Base-by-base conservation (phyloP, 2,888 invertebrate genomes). In the Aelia acuminata region DNA sequence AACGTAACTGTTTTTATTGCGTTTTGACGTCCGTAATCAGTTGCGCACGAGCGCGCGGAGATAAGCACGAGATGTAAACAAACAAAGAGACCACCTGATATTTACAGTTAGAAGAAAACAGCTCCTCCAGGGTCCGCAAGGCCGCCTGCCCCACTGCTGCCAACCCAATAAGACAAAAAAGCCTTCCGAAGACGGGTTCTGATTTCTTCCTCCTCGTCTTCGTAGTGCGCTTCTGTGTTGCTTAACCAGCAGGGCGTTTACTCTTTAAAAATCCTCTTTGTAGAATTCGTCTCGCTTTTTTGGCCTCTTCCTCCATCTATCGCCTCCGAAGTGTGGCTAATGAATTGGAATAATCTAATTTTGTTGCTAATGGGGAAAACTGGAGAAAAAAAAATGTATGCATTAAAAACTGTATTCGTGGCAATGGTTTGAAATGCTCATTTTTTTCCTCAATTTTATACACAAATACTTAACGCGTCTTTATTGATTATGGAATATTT, bases 31-130 rank as follows among this genome's bases (percentile, higher is more conserved):
- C 63, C 18, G 20, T 20, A 35, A 20, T 63, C 31, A 35, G 43
- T 43, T 39, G n/a, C 80, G 43, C 43, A 47, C 43, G 39, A n/a
- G 43, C 80, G n/a, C 80, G 43, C 75, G 43, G n/a, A 80, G 75
- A 43, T 80, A 43, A 35, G n/a, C 22, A 57, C 13, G 3, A 20
- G 43, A 80, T 43, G 80, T 80, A 80, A 80, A 70, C 70, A 80
- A 75, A 75, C 80, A 80, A 80, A 80, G 80, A 80, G 43, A 15
- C 80, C 43, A 80, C 43, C 80, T 80, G 80, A 80, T 80, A 47
- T 80, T 80, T 80, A 80, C 80, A 43, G 80, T 80, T 80, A 80
- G 43, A 22, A 75, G 75, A 39, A 80, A 80, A 80, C 43, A 43
- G 2, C 15, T n/a, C 43, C 43, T 43, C 43, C 80, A n/a, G 22